phyloP scores from a whole-genome alignment of 1,140 invertebrate genomes.

The Leucophenga varia region DNA sequence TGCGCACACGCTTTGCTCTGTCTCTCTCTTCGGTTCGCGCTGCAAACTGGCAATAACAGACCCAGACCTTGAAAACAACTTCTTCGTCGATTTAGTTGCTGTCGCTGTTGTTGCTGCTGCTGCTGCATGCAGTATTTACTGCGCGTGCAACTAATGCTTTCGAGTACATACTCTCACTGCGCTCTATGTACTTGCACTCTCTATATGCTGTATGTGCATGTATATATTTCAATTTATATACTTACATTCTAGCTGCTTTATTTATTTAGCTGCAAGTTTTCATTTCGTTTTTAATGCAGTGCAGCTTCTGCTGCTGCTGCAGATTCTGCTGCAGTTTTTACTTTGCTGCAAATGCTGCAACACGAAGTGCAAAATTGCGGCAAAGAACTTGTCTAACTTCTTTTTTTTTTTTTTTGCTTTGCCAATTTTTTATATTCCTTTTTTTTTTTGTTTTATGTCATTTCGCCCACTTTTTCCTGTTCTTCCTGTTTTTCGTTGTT shows the following conservation, averaged over 20 bases:
- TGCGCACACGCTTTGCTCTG: conserved; percentile 2
- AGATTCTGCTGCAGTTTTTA: not conserved
- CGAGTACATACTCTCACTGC: conserved; percentile 26
- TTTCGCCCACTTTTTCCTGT: conserved; percentile 54
- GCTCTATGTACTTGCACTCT: conserved; percentile 1
- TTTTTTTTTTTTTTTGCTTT: not conserved
- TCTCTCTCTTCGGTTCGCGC: not conserved
- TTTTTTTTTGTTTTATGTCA: conserved; percentile 30
- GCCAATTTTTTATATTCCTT: no score
- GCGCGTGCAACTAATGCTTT: conserved; percentile 2
- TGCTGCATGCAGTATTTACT: conserved; percentile 2
- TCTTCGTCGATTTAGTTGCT: conserved; percentile 14
- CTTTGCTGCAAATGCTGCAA: not conserved
- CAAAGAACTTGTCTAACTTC: conserved; percentile 11
- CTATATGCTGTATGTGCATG: conserved; percentile 7
- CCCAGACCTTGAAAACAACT: conserved; percentile 50
- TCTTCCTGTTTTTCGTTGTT: conserved; percentile 45
- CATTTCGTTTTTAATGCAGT: conserved; percentile 21
- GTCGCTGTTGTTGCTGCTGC: not conserved
- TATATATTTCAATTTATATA: conserved; percentile 14
- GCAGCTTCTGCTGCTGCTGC: conserved; percentile 6
- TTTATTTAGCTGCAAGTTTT: conserved; percentile 1
- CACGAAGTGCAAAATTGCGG: conserved; percentile 4
- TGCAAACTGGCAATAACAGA: conserved; percentile 9
- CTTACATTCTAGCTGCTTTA: conserved; percentile 29